These are phyloP conservation scores for Dysidea cf. avara DNA, from an alignment of 37 sponge, comb jelly and placozoan species.

Conservation along the genomic window DNA sequence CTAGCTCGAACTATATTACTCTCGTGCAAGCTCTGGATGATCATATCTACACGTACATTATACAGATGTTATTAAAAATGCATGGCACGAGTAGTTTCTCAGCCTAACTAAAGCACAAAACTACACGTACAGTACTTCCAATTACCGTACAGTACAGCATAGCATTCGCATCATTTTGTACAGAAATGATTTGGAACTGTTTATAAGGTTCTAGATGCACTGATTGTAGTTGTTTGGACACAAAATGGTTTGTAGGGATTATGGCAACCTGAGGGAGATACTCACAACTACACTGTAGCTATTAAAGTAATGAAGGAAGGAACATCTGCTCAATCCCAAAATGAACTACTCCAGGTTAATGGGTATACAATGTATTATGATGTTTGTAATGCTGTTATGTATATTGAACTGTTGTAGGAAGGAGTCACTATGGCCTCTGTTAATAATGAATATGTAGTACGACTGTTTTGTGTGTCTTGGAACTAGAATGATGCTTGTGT, in stretches of 20 bases:
- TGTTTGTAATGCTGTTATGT: too few species aligned
- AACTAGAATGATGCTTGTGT: conserved; percentile 81
- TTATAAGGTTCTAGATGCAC: conserved; percentile 45
- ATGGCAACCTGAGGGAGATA: conserved; percentile 73
- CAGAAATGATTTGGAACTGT: conserved; percentile 93
- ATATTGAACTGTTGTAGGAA: conserved; percentile 73
- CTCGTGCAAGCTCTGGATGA: too few species aligned
- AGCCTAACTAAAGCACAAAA: too few species aligned
- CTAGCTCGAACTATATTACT: too few species aligned
- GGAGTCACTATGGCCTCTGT: conserved; percentile 88
- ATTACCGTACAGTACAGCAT: conserved; percentile 42
- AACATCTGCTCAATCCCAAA: conserved; percentile 49
- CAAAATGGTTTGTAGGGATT: conserved; percentile 39
- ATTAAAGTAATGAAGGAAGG: conserved; percentile 85
- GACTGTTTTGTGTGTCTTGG: conserved; percentile 85
- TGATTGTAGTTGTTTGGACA: not conserved
- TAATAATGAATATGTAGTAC: conserved; percentile 84
- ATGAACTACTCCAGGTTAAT: conserved; percentile 76
- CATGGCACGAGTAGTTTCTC: too few species aligned
- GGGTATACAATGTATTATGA: too few species aligned
- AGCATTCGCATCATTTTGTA: conserved; percentile 63
- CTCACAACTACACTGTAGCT: conserved; percentile 63
- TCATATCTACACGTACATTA: too few species aligned
- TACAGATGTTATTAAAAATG: too few species aligned
- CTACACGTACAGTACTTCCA: too few species aligned